Evolutionary conservation across 2,113 vertebrate species (phyloP).

Genomic region (Sigmodon hispidus): DNA sequence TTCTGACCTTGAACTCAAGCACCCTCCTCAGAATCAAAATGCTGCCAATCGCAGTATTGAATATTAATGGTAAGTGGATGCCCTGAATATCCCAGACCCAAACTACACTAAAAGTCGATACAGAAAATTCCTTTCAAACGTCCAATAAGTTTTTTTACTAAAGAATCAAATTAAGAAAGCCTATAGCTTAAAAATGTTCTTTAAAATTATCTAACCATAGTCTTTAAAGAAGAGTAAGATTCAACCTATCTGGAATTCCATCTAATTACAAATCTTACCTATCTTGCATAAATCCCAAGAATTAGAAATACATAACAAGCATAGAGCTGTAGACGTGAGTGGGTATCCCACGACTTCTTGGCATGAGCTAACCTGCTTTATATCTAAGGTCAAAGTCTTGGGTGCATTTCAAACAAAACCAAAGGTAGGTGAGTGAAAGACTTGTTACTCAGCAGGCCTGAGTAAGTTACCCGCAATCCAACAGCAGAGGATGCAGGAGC

Average conservation of each 20-base stretch:
- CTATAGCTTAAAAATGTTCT: slow-evolving; percentile 36
- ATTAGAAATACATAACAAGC: neutral
- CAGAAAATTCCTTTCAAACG: slow-evolving; percentile 13
- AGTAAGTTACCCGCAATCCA: neutral
- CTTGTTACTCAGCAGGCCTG: neutral
- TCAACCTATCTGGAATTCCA: neutral
- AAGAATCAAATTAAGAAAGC: neutral
- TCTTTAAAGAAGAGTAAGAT: neutral
- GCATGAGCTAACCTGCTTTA: neutral
- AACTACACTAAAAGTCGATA: slow-evolving; percentile 62
- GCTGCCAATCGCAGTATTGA: slow-evolving; percentile 83
- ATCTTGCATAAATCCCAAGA: neutral
- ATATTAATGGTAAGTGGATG: slow-evolving; percentile 87
- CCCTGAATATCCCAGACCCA: slow-evolving; percentile 81
- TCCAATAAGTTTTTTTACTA: neutral
- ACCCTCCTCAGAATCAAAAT: slow-evolving; percentile 88
- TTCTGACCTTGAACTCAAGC: slow-evolving; percentile 91
- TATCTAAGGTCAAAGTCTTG: neutral
- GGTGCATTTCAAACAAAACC: neutral
- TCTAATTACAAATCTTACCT: neutral
- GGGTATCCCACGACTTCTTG: neutral
- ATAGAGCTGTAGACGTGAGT: fast-evolving
- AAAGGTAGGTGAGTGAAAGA: fast-evolving
- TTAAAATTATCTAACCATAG: neutral
- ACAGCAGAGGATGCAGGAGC: neutral